phyloP scores from a whole-genome alignment of 2,113 vertebrate genomes.

The Pelobates fuscus region DNA sequence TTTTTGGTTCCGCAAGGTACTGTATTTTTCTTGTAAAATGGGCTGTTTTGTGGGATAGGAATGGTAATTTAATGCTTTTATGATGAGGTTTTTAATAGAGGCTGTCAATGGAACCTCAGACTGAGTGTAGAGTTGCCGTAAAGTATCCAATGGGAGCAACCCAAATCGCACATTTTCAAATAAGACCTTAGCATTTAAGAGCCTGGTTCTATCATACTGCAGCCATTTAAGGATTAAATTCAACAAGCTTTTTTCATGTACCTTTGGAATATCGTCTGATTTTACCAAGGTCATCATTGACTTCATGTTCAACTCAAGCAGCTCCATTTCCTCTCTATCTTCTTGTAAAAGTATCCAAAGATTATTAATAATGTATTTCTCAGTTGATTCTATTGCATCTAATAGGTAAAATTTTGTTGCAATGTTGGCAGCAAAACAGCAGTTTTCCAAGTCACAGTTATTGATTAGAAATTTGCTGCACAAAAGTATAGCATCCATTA shows the following conservation, averaged over 20 bases:
- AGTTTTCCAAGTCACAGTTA: conserved; percentile 75
- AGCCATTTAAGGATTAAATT: conserved; percentile 83
- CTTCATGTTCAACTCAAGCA: conserved; percentile 78
- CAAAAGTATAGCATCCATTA: conserved; percentile 79
- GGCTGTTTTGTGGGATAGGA: conserved; percentile 75
- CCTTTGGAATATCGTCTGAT: conserved; percentile 74
- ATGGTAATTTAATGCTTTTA: conserved; percentile 88
- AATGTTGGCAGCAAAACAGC: conserved; percentile 85
- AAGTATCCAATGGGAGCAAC: conserved; percentile 67
- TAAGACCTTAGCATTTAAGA: conserved; percentile 70
- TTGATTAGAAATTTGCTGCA: conserved; percentile 83
- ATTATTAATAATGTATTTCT: conserved; percentile 74
- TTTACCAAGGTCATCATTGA: conserved; percentile 76
- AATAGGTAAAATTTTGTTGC: conserved; percentile 78
- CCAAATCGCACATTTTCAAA: conserved; percentile 82
- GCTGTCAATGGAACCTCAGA: conserved; percentile 73
- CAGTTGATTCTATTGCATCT: conserved; percentile 67
- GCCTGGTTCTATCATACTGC: conserved; percentile 70
- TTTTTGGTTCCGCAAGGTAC: conserved; percentile 72
- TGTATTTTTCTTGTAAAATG: conserved; percentile 78
- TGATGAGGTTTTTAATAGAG: conserved; percentile 79
- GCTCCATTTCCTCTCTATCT: conserved; percentile 62
- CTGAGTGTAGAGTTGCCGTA: conserved; percentile 67
- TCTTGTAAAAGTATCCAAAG: conserved; percentile 70
- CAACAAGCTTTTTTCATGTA: conserved; percentile 77